Base-by-base conservation (phyloP, 2,888 invertebrate genomes). In the Xanthia togata region DNA sequence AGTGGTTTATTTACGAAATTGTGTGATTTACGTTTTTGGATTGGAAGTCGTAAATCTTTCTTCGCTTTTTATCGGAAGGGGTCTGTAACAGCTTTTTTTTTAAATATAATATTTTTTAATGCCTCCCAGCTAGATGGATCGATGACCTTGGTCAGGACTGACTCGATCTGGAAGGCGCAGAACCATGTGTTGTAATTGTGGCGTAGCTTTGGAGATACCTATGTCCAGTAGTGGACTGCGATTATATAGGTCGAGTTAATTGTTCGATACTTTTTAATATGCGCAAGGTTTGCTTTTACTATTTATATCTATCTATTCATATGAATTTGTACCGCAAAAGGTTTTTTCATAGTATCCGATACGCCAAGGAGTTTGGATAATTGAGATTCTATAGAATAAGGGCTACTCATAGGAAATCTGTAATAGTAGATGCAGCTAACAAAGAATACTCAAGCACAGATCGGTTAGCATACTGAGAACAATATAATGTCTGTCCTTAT, bases 401-500 rank as follows among this genome's bases (percentile, higher is more conserved):
- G 14, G 2, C 4, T 9, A 26, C 12, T 47, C 3, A 47, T 47
- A 23, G 3, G 23, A 44, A 31, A 47, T 38, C 26, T 23, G 8
- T 53, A 17, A n/a, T 12, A 14, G 14, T 44, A 35, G 26, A 23
- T 50, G 31, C 31, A 57, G 47, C 14, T 47, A 67, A 38, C 20
- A 1, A 8, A 57, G 23, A 31, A 5, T 76, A n/a, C 47, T 57
- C 20, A 6, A 78, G 35, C 20, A 47, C n/a, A 38, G 55, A 78
- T 26, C 17, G 26, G 44, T 11, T 12, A 26, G 35, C 41, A 26
- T 59, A 31, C 31, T 20, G 23, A n/a, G n/a, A 70, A 70, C 53
- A 75, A 77, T 35, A 53, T 44, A 9, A n/a, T 47, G 47, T n/a
- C 38, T n/a, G 57, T 79, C n/a, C 57, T 31, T 1, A 20, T 11